Percentiles rank a stretch among this genome's conserved stretches.
Conservation (phyloP, 2,888 invertebrate species). For the Ophion costatus region DNA sequence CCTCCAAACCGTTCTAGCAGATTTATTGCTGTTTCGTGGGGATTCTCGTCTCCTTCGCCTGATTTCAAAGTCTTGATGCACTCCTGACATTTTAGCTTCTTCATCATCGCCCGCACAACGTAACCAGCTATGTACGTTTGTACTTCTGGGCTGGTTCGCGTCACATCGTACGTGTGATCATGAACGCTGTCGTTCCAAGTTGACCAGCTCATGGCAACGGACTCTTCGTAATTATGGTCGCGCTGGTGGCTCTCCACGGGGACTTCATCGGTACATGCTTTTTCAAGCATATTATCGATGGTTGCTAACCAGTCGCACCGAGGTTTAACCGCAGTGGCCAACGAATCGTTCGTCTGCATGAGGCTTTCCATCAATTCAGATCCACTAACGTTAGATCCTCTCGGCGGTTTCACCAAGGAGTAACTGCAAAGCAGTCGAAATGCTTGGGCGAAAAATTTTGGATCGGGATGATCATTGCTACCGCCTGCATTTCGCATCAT, state of each 20-base stretch:
- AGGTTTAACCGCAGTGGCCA: neutral
- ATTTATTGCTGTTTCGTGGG: neutral
- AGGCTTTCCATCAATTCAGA: neutral
- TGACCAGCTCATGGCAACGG: neutral
- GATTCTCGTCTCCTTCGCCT: neutral
- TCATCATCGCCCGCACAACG: neutral
- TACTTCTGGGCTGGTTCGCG: neutral
- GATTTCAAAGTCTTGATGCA: neutral
- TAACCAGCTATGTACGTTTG: neutral
- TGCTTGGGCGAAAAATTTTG: neutral
- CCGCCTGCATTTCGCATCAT: slow-evolving; percentile 49
- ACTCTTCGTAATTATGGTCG: slow-evolving; percentile 15
- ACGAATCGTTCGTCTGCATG: slow-evolving; percentile 7
- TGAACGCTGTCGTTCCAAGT: slow-evolving; percentile 2
- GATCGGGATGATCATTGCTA: slow-evolving; percentile 50
- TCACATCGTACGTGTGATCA: slow-evolving; percentile 11
- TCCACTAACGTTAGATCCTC: slow-evolving; percentile 4
- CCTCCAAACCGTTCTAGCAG: neutral
- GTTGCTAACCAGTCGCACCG: neutral
- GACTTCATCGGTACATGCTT: neutral
- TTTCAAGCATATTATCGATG: slow-evolving; percentile 11
- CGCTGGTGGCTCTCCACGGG: neutral
- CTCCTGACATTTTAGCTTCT: too few relatives aligned
- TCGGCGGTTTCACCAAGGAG: slow-evolving; percentile 1
- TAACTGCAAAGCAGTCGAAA: slow-evolving; percentile 13